These are phyloP conservation scores for Leucoma salicis DNA, from an alignment of 2,888 invertebrate genomes.

Conservation along the genomic window DNA sequence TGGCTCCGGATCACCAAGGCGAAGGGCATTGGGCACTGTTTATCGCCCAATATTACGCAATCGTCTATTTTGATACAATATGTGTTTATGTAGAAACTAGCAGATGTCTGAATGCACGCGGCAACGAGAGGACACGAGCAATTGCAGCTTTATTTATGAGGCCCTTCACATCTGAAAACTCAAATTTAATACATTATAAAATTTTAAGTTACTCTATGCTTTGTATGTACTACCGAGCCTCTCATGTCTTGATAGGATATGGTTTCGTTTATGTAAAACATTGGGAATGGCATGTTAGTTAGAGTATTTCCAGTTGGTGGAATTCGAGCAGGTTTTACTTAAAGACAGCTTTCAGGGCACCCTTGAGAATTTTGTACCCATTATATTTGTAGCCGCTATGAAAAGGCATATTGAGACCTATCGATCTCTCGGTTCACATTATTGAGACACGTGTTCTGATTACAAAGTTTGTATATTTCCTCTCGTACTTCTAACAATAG, in stretches of 20 bases:
- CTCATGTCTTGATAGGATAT: too few species aligned
- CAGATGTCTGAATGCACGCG: constrained; percentile 18
- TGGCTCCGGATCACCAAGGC: constrained; percentile 47
- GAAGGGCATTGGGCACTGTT: constrained; percentile 46
- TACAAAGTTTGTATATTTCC: too few species aligned
- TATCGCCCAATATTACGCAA: constrained; percentile 31
- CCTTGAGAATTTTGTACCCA: too few species aligned
- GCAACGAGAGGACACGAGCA: neutral
- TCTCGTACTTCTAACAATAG: neutral
- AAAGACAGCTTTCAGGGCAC: too few species aligned
- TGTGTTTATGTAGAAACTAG: constrained; percentile 25
- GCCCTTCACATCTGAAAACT: constrained; percentile 1
- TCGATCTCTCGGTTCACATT: too few species aligned
- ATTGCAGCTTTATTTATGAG: constrained; percentile 12
- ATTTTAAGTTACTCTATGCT: neutral
- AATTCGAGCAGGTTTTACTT: too few species aligned
- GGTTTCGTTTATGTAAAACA: too few species aligned
- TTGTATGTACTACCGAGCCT: neutral
- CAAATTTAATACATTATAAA: neutral
- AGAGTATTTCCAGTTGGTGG: too few species aligned
- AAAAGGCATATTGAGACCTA: too few species aligned
- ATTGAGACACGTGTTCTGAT: too few species aligned
- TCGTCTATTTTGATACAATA: constrained; percentile 31
- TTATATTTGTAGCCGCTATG: too few species aligned
- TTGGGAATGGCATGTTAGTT: too few species aligned